These are phyloP conservation scores for Xylota sylvarum DNA, from an alignment of 2,888 invertebrate genomes.

Conservation along the genomic window DNA sequence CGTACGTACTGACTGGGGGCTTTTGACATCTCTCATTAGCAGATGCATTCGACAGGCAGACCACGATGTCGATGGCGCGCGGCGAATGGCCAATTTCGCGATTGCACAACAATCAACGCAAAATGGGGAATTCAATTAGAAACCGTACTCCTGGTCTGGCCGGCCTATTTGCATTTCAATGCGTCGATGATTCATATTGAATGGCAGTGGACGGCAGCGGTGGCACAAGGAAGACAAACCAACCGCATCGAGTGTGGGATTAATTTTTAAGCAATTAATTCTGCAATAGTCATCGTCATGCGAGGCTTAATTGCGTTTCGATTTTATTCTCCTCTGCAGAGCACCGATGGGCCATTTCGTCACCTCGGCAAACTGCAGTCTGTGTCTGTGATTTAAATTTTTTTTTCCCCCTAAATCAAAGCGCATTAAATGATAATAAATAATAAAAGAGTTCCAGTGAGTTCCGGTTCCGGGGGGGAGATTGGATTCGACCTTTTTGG, in stretches of 20 bases:
- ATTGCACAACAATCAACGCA: slow-evolving; percentile 62
- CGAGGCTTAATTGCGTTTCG: slow-evolving; percentile 49
- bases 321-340: slow-evolving; percentile 34
- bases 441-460: slow-evolving; percentile 38
- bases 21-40: slow-evolving; percentile 73
- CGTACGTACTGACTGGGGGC: slow-evolving; percentile 15
- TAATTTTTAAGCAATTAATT: slow-evolving; percentile 74
- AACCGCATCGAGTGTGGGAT: slow-evolving; percentile 29
- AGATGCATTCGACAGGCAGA: slow-evolving; percentile 70
- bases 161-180: slow-evolving; percentile 53
- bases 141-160: slow-evolving; percentile 32
- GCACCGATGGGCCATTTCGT: slow-evolving; percentile 23
- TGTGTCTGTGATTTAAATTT: slow-evolving; percentile 52
- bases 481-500: slow-evolving; percentile 54
- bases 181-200: slow-evolving; percentile 54
- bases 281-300: slow-evolving; percentile 53
- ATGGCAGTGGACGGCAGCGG: slow-evolving; percentile 6
- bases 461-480: neutral
- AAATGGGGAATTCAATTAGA: slow-evolving; percentile 72
- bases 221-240: neutral
- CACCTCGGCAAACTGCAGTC: slow-evolving; percentile 22
- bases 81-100: slow-evolving; percentile 55
- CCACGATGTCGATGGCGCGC: slow-evolving; percentile 53
- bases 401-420: slow-evolving; percentile 56
- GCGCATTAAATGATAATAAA: slow-evolving; percentile 61